Conservation (phyloP, 2,113 vertebrate species). For the Phainopepla nitens region DNA sequence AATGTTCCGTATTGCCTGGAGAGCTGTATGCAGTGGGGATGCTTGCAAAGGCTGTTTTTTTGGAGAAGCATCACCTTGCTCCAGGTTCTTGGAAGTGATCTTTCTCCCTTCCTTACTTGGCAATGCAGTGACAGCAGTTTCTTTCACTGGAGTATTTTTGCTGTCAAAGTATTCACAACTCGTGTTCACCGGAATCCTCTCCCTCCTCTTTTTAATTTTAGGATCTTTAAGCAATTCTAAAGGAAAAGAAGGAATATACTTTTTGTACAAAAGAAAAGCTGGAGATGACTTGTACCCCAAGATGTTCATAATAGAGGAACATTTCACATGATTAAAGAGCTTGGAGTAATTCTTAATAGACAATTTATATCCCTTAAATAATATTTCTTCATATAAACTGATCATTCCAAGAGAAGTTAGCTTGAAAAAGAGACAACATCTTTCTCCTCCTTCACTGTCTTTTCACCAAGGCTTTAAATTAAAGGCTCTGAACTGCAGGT, state of each 20-base stretch:
- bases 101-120: conserved; percentile 12
- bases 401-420: background rate
- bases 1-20: background rate
- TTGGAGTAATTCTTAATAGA: background rate
- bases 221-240: conserved; percentile 72
- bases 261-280: background rate
- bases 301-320: background rate
- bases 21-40: background rate
- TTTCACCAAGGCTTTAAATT: background rate
- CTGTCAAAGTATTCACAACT: background rate
- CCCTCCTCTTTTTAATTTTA: conserved; percentile 75
- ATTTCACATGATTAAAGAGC: background rate
- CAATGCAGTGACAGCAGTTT: background rate
- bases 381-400: background rate
- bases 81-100: background rate
- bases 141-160: background rate
- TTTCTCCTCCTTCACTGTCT: background rate
- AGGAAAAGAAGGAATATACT: background rate
- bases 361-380: background rate
- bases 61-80: background rate
- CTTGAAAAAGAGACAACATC: background rate
- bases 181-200: conserved; percentile 75
- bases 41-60: background rate
- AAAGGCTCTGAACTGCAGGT: background rate
- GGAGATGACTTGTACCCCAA: background rate